Conservation (phyloP, 1,140 invertebrate species). For the Copidosoma floridanum region DNA sequence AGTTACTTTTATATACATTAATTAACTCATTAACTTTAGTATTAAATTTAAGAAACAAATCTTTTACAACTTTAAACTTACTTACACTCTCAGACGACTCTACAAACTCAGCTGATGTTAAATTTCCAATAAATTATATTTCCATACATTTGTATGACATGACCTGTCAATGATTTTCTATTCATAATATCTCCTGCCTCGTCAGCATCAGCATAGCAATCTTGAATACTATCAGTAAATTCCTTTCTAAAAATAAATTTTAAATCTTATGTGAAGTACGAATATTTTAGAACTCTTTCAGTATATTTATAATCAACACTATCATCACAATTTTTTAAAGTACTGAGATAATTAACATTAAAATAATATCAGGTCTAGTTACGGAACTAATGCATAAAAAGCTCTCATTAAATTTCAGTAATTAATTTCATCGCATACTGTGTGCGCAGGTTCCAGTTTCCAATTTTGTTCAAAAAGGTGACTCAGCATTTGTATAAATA, state of each 20-base stretch:
- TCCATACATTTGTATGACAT: conserved; percentile 32
- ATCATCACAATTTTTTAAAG: too few relatives aligned
- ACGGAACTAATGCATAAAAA: conserved; percentile 43
- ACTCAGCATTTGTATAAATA: too few relatives aligned
- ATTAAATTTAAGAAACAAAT: conserved; percentile 19
- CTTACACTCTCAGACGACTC: conserved; percentile 25
- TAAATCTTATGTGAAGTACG: too few relatives aligned
- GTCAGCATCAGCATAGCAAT: conserved; percentile 39
- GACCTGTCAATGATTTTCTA: conserved; percentile 41
- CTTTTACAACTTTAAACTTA: conserved; percentile 19
- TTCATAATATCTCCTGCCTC: conserved; percentile 39
- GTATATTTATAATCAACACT: too few relatives aligned
- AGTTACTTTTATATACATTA: conserved; percentile 22
- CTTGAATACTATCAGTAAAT: conserved; percentile 11
- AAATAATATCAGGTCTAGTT: too few relatives aligned
- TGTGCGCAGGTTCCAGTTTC: background rate
- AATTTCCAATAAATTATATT: conserved; percentile 27
- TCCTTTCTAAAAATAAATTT: conserved; percentile 10
- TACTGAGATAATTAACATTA: too few relatives aligned
- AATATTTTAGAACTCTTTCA: too few relatives aligned
- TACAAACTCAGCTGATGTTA: conserved; percentile 27
- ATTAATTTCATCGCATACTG: background rate
- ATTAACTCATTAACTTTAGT: conserved; percentile 9
- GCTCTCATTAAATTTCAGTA: conserved; percentile 27
- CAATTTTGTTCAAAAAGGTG: conserved; percentile 25